Conservation (phyloP, 2,888 invertebrate genomes). For the Euproctis similis region DNA sequence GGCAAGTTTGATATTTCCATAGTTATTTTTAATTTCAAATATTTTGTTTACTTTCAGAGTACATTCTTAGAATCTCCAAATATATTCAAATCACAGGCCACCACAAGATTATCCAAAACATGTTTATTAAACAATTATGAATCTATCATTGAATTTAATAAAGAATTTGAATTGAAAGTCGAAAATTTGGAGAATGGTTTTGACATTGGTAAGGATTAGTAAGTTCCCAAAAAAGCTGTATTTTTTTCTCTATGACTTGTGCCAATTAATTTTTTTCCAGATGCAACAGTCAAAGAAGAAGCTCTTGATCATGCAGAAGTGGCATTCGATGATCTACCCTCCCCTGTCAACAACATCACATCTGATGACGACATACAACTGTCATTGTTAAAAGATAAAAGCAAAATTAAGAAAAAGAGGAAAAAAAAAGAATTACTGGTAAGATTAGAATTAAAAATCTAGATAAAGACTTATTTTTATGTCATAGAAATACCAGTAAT, state of each 20-base stretch:
- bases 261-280: constrained; percentile 11
- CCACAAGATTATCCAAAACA: constrained; percentile 14
- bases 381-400: constrained; percentile 43
- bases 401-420: constrained; percentile 18
- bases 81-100: constrained; percentile 36
- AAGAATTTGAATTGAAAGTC: background rate
- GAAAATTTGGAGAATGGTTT: background rate
- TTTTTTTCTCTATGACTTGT: too few species aligned
- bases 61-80: constrained; percentile 50
- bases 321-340: constrained; percentile 13
- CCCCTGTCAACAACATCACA: constrained; percentile 11
- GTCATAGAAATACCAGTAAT: too few species aligned
- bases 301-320: constrained; percentile 3
- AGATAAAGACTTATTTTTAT: too few species aligned
- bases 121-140: background rate
- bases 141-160: background rate
- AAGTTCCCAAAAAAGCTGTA: too few species aligned
- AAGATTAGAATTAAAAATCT: too few species aligned
- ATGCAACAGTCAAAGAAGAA: constrained; percentile 22
- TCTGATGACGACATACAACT: constrained; percentile 56
- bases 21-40: too few species aligned
- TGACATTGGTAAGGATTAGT: background rate
- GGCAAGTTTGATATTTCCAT: too few species aligned
- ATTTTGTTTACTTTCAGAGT: constrained; percentile 48
- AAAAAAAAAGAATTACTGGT: constrained; percentile 9